Evolutionary conservation across 1,140 invertebrate genomes (phyloP).

Genomic region (Varroa destructor): DNA sequence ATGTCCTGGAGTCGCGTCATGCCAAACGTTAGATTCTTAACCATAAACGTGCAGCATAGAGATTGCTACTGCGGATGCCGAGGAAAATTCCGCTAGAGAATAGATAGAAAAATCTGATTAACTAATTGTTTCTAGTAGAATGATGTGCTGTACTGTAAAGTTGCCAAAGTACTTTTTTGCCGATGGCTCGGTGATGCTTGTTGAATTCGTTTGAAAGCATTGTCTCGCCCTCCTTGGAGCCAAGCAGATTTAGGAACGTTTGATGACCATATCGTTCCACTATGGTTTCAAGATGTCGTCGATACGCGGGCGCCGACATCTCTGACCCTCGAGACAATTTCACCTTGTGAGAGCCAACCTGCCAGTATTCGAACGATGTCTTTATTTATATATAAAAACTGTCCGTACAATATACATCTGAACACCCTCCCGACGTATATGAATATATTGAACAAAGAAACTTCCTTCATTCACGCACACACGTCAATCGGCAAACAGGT

Average conservation of each 20-base stretch:
- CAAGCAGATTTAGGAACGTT: slow-evolving; percentile 80
- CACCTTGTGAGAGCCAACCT: slow-evolving; percentile 95
- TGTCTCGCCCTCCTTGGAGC: slow-evolving; percentile 90
- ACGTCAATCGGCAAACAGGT: no score
- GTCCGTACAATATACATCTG: slow-evolving; percentile 28
- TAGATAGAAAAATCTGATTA: slow-evolving; percentile 12
- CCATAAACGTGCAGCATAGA: slow-evolving; percentile 40
- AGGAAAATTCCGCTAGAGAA: not conserved
- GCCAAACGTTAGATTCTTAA: no score
- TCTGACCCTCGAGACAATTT: slow-evolving; percentile 88
- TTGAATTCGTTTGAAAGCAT: slow-evolving; percentile 59
- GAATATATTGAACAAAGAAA: not conserved
- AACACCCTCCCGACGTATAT: slow-evolving; percentile 27
- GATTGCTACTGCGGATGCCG: slow-evolving; percentile 41
- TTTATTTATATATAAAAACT: slow-evolving; percentile 26
- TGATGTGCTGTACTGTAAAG: not conserved
- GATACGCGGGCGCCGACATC: slow-evolving; percentile 74
- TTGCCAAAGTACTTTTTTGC: slow-evolving; percentile 25
- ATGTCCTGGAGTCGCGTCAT: slow-evolving; percentile 45
- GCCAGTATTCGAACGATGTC: slow-evolving; percentile 31
- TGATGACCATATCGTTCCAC: slow-evolving; percentile 81
- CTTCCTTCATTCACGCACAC: no score
- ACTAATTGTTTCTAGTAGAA: slow-evolving; percentile 6
- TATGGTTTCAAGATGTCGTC: slow-evolving; percentile 72
- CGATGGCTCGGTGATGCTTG: slow-evolving; percentile 29